These are phyloP conservation scores for Drosophila hydei DNA, from an alignment of 1,140 invertebrate genomes.

Conservation along the genomic window DNA sequence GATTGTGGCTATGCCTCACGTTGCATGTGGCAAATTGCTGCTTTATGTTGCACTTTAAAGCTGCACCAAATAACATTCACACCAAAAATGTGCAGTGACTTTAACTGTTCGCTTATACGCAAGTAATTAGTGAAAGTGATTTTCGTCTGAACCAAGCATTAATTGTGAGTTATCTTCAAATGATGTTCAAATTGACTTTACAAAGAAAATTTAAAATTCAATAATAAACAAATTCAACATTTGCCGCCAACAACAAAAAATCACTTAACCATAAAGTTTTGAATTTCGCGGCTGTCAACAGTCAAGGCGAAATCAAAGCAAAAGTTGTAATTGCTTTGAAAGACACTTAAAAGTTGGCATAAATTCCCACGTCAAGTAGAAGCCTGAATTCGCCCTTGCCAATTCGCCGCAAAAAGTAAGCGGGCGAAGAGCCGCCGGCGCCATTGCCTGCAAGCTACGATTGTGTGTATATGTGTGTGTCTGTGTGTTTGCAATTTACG, in stretches of 20 bases:
- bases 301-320: slow-evolving; percentile 10
- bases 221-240: neutral
- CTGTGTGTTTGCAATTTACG: slow-evolving; percentile 6
- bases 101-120: slow-evolving; percentile 14
- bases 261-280: neutral
- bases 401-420: slow-evolving; percentile 34
- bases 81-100: slow-evolving; percentile 3
- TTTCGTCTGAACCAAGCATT: neutral
- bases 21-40: slow-evolving; percentile 72
- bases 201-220: too few species aligned
- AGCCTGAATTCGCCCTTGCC: slow-evolving; percentile 16
- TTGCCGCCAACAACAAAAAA: neutral
- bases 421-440: slow-evolving; percentile 4
- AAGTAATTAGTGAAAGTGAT: slow-evolving; percentile 15
- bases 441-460: slow-evolving; percentile 12
- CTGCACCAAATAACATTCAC: slow-evolving; percentile 12
- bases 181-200: too few species aligned
- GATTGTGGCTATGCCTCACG: slow-evolving; percentile 39
- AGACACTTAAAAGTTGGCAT: slow-evolving; percentile 21
- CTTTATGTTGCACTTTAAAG: slow-evolving; percentile 49
- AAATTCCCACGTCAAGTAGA: slow-evolving; percentile 1
- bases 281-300: slow-evolving; percentile 6
- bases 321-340: slow-evolving; percentile 27
- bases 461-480: slow-evolving; percentile 33
- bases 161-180: too few species aligned